phyloP scores from a whole-genome alignment of 1,140 invertebrate genomes.

The Neodiprion virginianus region DNA sequence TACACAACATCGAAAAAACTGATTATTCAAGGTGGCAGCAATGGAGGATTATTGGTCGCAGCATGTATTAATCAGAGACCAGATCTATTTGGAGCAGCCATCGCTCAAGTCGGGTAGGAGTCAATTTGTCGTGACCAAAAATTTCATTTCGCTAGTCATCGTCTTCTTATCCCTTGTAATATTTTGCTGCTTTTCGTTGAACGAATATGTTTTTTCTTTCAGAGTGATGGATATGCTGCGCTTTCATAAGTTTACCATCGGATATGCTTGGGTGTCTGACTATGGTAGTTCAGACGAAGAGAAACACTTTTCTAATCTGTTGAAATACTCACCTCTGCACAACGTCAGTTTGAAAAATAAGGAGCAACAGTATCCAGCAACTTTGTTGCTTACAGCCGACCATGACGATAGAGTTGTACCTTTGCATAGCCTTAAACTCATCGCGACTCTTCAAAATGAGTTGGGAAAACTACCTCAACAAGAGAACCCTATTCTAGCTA shows the following conservation, averaged over 20 bases:
- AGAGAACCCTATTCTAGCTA: conserved; percentile 87
- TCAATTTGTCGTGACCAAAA: conserved; percentile 9
- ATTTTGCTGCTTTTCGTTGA: not conserved
- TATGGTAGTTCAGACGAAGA: conserved; percentile 91
- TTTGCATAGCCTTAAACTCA: conserved; percentile 94
- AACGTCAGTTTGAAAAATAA: conserved; percentile 79
- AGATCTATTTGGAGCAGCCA: conserved; percentile 90
- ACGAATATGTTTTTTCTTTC: conserved; percentile 40
- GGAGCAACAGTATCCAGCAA: conserved; percentile 84
- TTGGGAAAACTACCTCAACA: conserved; percentile 71
- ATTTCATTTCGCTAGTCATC: not conserved
- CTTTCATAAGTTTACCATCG: conserved; percentile 98
- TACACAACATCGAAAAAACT: conserved; percentile 83
- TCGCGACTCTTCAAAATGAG: conserved; percentile 87
- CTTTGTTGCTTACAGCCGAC: conserved; percentile 91
- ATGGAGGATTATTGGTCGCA: conserved; percentile 93
- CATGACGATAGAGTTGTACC: conserved; percentile 98
- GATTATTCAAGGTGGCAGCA: conserved; percentile 93
- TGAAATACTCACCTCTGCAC: conserved; percentile 95
- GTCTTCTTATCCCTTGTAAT: too few relatives aligned
- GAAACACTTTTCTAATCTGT: conserved; percentile 87
- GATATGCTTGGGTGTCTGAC: conserved; percentile 95
- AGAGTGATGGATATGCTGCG: conserved; percentile 97
- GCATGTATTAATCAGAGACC: conserved; percentile 95
- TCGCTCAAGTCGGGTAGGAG: conserved; percentile 90